Base-by-base conservation (phyloP, 1,140 invertebrate genomes). In the Drosophila parvula region DNA sequence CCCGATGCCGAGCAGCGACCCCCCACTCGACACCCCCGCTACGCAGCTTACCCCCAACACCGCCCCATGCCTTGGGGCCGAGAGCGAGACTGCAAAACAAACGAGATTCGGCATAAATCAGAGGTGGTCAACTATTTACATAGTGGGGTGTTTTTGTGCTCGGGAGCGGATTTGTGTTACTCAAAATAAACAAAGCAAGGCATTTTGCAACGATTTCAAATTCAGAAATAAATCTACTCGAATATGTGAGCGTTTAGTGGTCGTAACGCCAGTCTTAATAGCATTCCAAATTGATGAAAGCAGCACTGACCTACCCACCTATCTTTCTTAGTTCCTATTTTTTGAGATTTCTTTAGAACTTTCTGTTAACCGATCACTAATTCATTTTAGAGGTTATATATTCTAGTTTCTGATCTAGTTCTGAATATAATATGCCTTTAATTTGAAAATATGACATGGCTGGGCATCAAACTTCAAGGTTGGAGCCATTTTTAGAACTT, bases 91-190 rank as follows among this genome's bases (percentile, higher is more conserved):
- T 57, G 67, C 65, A 71, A 70, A 71, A 45, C 69, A 71, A 71
- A 71, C 69, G 47, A 71, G 69, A 71, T 71, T 71, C 44, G 67
- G 69, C 69, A 71, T 71, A 71, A 70, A 70, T 70, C 67, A 71
- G 69, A 71, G 69, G 69, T 48, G 55, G 67, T 71, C 69, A 71
- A 71, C 67, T 71, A 71, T 71, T 71, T 71, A 69, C 65, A 69
- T 69, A 71, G 67, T 71, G 44, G 69, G 69, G 67, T 71, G 69
- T 71, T 67, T 61, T 30, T 53, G 61, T 12, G 11, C 47, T 41
- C 36, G 48, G 36, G 53, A 70, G 55, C 67, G 65, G 68, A 71
- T 71, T 71, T 71, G 44, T 47, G 61, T 65, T 44, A 69, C 65
- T 47, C n/a, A 63, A 64, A 69, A 68, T 47, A 65, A 51, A 41